Conservation (phyloP, 2,888 invertebrate genomes). For the Hydriomena furcata region DNA sequence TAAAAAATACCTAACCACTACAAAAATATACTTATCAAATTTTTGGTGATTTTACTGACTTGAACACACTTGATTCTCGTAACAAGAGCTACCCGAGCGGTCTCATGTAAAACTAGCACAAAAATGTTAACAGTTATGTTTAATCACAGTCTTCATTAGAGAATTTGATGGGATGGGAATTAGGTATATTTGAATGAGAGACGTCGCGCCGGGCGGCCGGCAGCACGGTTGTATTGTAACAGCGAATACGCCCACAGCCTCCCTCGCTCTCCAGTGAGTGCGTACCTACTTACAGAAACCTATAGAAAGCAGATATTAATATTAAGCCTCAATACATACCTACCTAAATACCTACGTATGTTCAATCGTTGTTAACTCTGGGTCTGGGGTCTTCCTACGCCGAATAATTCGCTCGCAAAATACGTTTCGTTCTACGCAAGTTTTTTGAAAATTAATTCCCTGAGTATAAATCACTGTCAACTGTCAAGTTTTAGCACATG, state of each 20-base stretch:
- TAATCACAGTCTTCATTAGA: conserved; percentile 69
- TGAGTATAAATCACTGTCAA: no score
- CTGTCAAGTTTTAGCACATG: not conserved
- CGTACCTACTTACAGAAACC: conserved; percentile 49
- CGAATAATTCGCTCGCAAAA: conserved; percentile 11
- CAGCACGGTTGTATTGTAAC: conserved; percentile 61
- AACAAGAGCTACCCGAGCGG: conserved; percentile 43
- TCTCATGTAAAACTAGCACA: conserved; percentile 57
- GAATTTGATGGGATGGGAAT: conserved; percentile 61
- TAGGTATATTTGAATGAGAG: conserved; percentile 50
- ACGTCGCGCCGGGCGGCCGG: conserved; percentile 65
- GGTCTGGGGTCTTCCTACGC: conserved; percentile 45
- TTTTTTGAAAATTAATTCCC: no score
- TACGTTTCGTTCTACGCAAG: conserved; percentile 32
- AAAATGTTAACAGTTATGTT: conserved; percentile 48
- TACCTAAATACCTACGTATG: conserved; percentile 36
- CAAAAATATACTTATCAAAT: conserved; percentile 38
- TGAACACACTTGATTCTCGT: conserved; percentile 45
- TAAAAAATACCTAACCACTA: conserved; percentile 57
- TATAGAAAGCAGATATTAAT: conserved; percentile 66
- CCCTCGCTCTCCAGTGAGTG: conserved; percentile 69
- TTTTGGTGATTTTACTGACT: conserved; percentile 57
- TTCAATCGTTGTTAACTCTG: conserved; percentile 26
- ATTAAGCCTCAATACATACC: conserved; percentile 39
- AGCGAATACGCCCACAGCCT: conserved; percentile 73